Conservation (phyloP, 2,888 invertebrate genomes). For the Brachyopa scutellaris region DNA sequence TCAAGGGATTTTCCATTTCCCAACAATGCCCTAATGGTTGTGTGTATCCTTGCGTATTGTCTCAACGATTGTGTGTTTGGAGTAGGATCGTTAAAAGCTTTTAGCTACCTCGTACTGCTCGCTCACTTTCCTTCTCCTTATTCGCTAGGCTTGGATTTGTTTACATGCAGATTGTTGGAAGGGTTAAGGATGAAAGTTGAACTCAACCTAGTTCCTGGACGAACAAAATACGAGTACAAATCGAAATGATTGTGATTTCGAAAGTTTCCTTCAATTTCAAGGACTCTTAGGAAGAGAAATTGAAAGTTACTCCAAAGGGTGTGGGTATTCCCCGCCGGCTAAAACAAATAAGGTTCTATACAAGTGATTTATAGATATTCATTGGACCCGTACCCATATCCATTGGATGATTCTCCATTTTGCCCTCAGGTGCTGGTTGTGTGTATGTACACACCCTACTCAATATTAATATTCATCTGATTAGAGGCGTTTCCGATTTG, state of each 20-base stretch:
- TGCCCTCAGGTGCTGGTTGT: slow-evolving; percentile 21
- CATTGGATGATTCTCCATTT: slow-evolving; percentile 6
- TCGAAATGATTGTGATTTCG: slow-evolving; percentile 37
- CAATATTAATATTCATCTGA: slow-evolving; percentile 66
- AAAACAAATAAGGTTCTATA: slow-evolving; percentile 44
- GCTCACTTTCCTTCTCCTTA: too few relatives aligned
- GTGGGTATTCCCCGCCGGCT: slow-evolving; percentile 20
- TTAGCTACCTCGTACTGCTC: slow-evolving; percentile 29
- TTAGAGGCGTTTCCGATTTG: slow-evolving; percentile 64
- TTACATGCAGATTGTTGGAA: slow-evolving; percentile 51
- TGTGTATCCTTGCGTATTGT: slow-evolving; percentile 69
- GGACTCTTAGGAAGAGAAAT: slow-evolving; percentile 43
- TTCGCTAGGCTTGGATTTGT: slow-evolving; percentile 25
- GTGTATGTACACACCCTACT: slow-evolving; percentile 19
- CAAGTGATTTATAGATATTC: slow-evolving; percentile 46
- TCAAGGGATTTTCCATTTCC: slow-evolving; percentile 65
- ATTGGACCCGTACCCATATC: slow-evolving; percentile 15
- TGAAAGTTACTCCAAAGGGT: slow-evolving; percentile 38
- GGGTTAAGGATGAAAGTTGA: slow-evolving; percentile 62
- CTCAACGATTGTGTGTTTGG: slow-evolving; percentile 59
- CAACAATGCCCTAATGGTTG: slow-evolving; percentile 64
- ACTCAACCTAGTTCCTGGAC: slow-evolving; percentile 34
- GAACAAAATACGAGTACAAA: slow-evolving; percentile 8
- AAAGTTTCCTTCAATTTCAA: slow-evolving; percentile 55
- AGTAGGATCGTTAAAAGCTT: slow-evolving; percentile 58